Base-by-base conservation (phyloP, 1,140 invertebrate species). In the Drosophila micromelanica region DNA sequence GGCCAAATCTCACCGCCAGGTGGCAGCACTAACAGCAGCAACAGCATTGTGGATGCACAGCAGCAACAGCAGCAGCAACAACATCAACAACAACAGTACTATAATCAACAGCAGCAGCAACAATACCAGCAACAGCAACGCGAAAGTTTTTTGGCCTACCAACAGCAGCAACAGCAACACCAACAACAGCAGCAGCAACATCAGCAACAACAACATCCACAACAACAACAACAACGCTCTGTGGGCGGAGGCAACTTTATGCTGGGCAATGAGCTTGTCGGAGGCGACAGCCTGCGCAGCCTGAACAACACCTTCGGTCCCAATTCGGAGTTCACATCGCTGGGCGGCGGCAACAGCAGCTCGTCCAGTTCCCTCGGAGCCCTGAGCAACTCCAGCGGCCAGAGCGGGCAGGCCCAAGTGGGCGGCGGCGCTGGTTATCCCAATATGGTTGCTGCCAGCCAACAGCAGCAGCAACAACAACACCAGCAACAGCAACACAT, bases 1-100 rank as follows among this genome's bases (percentile, higher is more conserved):
- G 90, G 91, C 91, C 91, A 92, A 90, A 90, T 92, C 78, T 92
- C 91, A 90, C 91, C 91, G 89, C 90, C 86, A 74, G 91, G 90
- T 84, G 91, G 73, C 78, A 80, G 75, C 67, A 87, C 67, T 52
- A 89, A 45, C 71, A 23, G 20, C 80, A 76, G 45, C 56, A 62
- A 40, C 73, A 73, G 20, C 81, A 80, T 17, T 60, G 72, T 13
- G 64, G 59, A 43, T 40, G 52, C 40, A 48, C 73, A 65, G 45
- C 67, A 76, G 45, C 49, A 70, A 13, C 72, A 75, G 27, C 60
- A 80, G 3, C 73, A 78, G 49, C 75, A 67, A 8, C 69, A 57
- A 12, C n/a, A n/a, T n/a, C 75, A 82, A 23, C 82, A 77, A 43
- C 80, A 84, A 55, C 76, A 81, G 37, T 55, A 81, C 40, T 82